Evolutionary conservation across 1,140 invertebrate genomes (phyloP).

Genomic region (Drosophila ohnishii): DNA sequence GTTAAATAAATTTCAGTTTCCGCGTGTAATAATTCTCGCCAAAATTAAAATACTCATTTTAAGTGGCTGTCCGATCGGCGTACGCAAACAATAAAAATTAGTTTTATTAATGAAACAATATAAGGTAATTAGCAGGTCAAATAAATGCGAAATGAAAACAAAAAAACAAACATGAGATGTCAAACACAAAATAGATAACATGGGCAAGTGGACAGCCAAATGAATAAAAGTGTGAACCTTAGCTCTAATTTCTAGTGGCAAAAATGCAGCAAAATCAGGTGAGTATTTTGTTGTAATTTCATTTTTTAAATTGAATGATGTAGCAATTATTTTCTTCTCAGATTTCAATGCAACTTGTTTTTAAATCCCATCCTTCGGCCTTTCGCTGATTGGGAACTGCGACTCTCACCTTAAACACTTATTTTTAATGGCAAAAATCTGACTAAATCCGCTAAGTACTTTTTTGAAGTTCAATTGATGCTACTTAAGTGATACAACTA

Average conservation of each 20-base stretch:
- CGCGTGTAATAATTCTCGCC: conserved; percentile 28
- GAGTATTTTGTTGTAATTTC: no score
- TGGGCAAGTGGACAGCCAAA: background rate
- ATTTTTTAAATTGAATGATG: no score
- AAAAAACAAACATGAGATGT: conserved; percentile 4
- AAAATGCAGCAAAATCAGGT: background rate
- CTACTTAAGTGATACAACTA: no score
- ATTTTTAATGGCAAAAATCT: no score
- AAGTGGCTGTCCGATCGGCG: conserved; percentile 9
- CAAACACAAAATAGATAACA: background rate
- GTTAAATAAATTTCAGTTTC: conserved; percentile 55
- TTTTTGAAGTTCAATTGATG: no score
- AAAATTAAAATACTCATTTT: conserved; percentile 36
- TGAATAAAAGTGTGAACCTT: background rate
- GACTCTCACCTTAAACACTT: background rate
- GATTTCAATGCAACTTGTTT: background rate
- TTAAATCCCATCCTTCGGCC: background rate
- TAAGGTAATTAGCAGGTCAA: conserved; percentile 25
- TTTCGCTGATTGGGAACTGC: conserved; percentile 23
- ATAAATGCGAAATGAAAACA: conserved; percentile 3
- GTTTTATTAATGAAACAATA: conserved; percentile 4
- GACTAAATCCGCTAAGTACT: background rate
- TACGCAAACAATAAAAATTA: background rate
- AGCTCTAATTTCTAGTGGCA: no score
- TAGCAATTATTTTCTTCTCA: background rate